These are phyloP conservation scores for Actenoides hombroni DNA, from an alignment of 2,113 vertebrate genomes.

Conservation along the genomic window DNA sequence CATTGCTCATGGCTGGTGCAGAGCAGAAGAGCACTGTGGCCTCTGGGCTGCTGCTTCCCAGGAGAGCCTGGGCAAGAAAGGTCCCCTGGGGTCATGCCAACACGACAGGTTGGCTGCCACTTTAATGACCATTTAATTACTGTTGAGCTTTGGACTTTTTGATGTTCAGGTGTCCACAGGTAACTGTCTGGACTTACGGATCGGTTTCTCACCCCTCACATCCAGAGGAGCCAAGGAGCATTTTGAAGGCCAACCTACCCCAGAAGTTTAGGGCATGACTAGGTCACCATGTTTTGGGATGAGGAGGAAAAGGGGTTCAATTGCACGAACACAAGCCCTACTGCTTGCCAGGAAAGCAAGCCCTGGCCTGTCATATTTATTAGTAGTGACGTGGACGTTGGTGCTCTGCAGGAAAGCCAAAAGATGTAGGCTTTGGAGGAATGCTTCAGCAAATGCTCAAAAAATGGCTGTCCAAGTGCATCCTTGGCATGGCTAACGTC, in stretches of 20 bases:
- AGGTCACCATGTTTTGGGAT: background rate
- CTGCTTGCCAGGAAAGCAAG: background rate
- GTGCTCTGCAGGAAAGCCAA: background rate
- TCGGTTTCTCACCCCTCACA: background rate
- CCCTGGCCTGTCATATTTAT: background rate
- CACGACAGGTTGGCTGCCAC: background rate
- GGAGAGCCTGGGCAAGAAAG: background rate
- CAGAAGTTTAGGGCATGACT: background rate
- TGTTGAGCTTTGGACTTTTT: background rate
- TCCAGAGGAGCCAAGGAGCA: background rate
- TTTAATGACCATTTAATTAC: background rate
- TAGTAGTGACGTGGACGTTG: background rate
- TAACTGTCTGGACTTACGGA: rapidly evolving
- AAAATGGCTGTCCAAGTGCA: background rate
- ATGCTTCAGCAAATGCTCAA: background rate
- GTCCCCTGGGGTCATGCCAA: background rate
- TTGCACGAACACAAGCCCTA: background rate
- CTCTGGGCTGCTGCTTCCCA: background rate
- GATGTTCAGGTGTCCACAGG: background rate
- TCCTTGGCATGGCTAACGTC: background rate
- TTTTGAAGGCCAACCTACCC: background rate
- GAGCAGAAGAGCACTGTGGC: background rate
- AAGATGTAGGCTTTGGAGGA: background rate
- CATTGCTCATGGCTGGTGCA: rapidly evolving
- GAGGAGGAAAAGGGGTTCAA: background rate